Evolutionary conservation across 2,888 invertebrate genomes (phyloP).

Genomic region (Petrolisthes cinctipes): DNA sequence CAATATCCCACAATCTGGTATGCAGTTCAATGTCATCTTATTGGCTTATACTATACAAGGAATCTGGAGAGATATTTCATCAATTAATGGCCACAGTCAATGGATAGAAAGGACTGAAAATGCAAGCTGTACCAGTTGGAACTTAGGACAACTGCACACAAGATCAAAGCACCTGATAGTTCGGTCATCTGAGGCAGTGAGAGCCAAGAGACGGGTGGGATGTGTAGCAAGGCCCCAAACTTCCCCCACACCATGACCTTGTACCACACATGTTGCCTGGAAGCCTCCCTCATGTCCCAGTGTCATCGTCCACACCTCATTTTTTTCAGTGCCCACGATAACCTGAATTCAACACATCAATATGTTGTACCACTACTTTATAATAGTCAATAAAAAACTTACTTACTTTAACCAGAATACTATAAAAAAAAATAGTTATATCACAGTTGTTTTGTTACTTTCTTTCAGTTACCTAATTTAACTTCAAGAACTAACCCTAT

Average conservation of each 20-base stretch:
- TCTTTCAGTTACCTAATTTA: too few species aligned
- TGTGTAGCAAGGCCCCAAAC: conserved; percentile 71
- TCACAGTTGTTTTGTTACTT: too few species aligned
- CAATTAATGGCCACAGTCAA: not conserved
- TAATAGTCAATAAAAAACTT: too few species aligned
- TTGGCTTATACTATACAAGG: not conserved
- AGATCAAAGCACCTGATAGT: conserved; percentile 67
- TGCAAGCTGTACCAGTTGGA: too few species aligned
- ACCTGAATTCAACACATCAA: conserved; percentile 67
- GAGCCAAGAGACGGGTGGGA: conserved; percentile 69
- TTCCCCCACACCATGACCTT: conserved; percentile 71
- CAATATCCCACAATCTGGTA: conserved; percentile 69
- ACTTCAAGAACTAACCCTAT: too few species aligned
- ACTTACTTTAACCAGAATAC: too few species aligned
- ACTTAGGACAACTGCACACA: too few species aligned
- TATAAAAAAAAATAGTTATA: too few species aligned
- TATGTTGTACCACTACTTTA: too few species aligned
- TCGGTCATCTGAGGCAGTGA: conserved; percentile 71
- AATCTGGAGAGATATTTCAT: not conserved
- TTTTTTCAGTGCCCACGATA: conserved; percentile 70
- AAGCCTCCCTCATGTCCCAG: conserved; percentile 67
- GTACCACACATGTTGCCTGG: conserved; percentile 59
- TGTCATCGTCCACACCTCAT: conserved; percentile 68
- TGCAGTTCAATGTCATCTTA: not conserved
- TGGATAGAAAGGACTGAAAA: not conserved